phyloP scores from a whole-genome alignment of 2,888 invertebrate genomes.

The Tetramorium bicarinatum region DNA sequence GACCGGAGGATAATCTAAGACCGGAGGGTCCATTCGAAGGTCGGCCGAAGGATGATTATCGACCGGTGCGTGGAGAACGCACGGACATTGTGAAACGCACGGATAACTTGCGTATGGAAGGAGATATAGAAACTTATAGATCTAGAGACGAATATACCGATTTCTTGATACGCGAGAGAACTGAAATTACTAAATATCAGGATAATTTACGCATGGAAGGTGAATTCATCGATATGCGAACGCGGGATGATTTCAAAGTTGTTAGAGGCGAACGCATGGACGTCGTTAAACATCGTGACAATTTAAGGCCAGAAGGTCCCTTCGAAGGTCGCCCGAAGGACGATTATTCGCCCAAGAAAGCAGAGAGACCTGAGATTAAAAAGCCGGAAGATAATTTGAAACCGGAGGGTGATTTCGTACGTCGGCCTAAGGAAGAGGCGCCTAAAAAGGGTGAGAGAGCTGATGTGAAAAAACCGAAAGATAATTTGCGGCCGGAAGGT shows the following conservation, averaged over 20 bases:
- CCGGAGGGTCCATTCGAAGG: conserved; percentile 89
- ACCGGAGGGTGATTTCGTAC: conserved; percentile 84
- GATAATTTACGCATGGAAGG: conserved; percentile 89
- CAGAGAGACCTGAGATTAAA: conserved; percentile 87
- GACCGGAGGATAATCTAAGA: conserved; percentile 88
- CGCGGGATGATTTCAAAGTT: conserved; percentile 88
- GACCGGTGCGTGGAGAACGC: conserved; percentile 84
- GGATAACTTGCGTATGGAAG: conserved; percentile 78
- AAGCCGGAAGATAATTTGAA: conserved; percentile 88
- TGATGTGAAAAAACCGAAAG: conserved; percentile 87
- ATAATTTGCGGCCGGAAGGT: conserved; percentile 87
- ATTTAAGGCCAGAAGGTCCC: conserved; percentile 86
- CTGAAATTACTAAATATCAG: conserved; percentile 85
- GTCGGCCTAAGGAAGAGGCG: conserved; percentile 85
- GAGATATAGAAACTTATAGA: conserved; percentile 87
- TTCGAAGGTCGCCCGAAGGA: conserved; percentile 77
- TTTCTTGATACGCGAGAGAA: conserved; percentile 87
- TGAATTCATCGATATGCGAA: conserved; percentile 87
- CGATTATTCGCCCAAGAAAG: conserved; percentile 86
- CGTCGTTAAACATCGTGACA: conserved; percentile 87
- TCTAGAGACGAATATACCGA: conserved; percentile 88
- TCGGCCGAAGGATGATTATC: conserved; percentile 76
- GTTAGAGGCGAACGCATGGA: conserved; percentile 88
- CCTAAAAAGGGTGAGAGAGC: conserved; percentile 85
- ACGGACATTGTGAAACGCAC: conserved; percentile 72